Base-by-base conservation (phyloP, 2,113 vertebrate genomes). In the Circaetus gallicus region DNA sequence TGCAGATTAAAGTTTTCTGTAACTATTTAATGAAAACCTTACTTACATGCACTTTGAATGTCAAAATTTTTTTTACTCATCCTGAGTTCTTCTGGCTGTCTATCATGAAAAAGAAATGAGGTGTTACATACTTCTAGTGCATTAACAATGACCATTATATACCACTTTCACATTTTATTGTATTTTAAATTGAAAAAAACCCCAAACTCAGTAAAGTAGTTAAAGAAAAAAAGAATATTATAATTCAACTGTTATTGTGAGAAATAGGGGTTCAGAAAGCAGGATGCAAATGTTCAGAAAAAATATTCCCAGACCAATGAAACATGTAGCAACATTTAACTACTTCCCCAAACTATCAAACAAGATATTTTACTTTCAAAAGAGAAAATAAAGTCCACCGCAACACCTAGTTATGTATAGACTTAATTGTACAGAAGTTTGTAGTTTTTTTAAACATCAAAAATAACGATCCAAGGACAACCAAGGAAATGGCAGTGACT, bases 21-120 rank as follows among this genome's bases (percentile, higher is more conserved):
- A 70, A 65, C 47, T 56, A 47, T 31, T 81, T 53, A 69, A 89
- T 76, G 52, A 79, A 93, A 93, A 25, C 16, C 49, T 72, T 90
- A 98, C 98, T 98, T 97, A 98, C 98, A 38, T 19, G 96, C 67
- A 36, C 52, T 98, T 88, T 94, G 93, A 93, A 93, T 47, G 20
- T 86, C 91, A 82, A 71, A 83, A 71, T 95, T 53, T 38, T 38
- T 86, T 94, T 98, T 90, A 93, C 96, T 98, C 98, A 98, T 98
- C 90, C 83, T 97, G 62, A 88, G 32, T 53, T 81, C 31, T 93
- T 96, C 82, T 55, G 70, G 65, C 42, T 80, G 32, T 3, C 83
- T 81, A 67, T 94, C 82, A 96, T n/a, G 26, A 89, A 94, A 97
- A 96, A 89, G 42, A 91, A 96, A 92, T 1, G 38, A 95, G 15